These are phyloP conservation scores for Gymnoscopelus microlampas DNA, from an alignment of 2,797 vertebrate species.

Conservation along the genomic window DNA sequence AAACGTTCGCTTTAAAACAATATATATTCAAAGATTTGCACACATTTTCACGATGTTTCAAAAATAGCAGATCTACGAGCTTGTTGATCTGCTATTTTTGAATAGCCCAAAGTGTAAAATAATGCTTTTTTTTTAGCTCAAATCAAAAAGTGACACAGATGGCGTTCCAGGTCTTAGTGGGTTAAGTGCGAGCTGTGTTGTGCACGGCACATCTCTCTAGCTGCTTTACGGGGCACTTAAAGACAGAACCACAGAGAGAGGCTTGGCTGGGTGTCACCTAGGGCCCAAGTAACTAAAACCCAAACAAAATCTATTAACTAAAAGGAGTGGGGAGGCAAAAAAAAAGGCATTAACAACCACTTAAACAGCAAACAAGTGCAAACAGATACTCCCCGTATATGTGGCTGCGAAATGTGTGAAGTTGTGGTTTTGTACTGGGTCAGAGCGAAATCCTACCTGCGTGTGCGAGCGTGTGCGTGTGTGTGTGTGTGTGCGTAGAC, in stretches of 20 bases:
- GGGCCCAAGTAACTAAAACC: neutral
- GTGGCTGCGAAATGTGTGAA: neutral
- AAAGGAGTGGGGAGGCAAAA: neutral
- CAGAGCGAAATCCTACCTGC: conserved; percentile 4
- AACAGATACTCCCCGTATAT: neutral
- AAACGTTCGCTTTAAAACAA: too few relatives aligned
- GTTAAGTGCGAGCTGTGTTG: conserved; percentile 27
- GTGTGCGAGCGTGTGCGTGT: neutral
- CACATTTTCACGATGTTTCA: too few relatives aligned
- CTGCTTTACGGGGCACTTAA: conserved; percentile 26
- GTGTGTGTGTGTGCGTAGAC: conserved; percentile 35
- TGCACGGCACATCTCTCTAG: conserved; percentile 36
- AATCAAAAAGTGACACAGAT: too few relatives aligned
- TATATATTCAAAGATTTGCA: too few relatives aligned
- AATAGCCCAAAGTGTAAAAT: too few relatives aligned
- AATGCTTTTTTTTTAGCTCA: too few relatives aligned
- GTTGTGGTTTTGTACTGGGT: conserved; percentile 9
- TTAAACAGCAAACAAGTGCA: neutral
- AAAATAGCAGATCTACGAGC: too few relatives aligned
- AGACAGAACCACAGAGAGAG: conserved; percentile 12
- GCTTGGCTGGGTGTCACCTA: conserved; percentile 13
- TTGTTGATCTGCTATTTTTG: too few relatives aligned
- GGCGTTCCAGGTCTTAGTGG: neutral
- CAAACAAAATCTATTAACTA: neutral
- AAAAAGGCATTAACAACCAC: neutral